Evolutionary conservation across 1,140 invertebrate genomes (phyloP).

Genomic region (Acromyrmex heyeri): DNA sequence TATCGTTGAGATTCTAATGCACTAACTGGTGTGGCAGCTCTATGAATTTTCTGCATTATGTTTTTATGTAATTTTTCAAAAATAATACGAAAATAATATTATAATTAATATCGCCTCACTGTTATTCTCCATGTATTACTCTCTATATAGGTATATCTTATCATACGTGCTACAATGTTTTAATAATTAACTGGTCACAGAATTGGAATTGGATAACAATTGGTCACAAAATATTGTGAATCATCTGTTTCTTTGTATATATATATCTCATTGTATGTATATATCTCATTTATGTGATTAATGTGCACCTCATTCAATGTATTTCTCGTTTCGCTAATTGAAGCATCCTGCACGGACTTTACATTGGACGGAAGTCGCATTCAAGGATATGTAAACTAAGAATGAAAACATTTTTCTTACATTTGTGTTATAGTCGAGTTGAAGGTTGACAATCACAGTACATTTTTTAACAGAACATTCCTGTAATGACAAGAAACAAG

Average conservation of each 20-base stretch:
- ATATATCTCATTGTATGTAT: not conserved
- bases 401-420: not conserved
- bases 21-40: constrained; percentile 23
- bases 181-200: not conserved
- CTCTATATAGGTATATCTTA: not conserved
- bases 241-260: not conserved
- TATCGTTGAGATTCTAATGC: constrained; percentile 16
- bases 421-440: not conserved
- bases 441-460: not conserved
- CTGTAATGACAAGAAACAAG: not conserved
- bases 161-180: not conserved
- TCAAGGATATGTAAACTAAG: not conserved
- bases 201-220: not conserved
- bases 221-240: not conserved
- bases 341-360: not conserved
- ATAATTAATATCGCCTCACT: not conserved
- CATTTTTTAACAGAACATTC: not conserved
- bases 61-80: constrained; percentile 25
- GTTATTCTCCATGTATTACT: not conserved
- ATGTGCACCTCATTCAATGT: not conserved
- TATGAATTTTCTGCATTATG: constrained; percentile 3
- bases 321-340: not conserved
- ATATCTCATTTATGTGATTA: constrained; percentile 13
- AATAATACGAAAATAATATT: not conserved
- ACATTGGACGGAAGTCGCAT: not conserved